Conservation (phyloP, 2,113 vertebrate genomes). For the Rynchops niger region DNA sequence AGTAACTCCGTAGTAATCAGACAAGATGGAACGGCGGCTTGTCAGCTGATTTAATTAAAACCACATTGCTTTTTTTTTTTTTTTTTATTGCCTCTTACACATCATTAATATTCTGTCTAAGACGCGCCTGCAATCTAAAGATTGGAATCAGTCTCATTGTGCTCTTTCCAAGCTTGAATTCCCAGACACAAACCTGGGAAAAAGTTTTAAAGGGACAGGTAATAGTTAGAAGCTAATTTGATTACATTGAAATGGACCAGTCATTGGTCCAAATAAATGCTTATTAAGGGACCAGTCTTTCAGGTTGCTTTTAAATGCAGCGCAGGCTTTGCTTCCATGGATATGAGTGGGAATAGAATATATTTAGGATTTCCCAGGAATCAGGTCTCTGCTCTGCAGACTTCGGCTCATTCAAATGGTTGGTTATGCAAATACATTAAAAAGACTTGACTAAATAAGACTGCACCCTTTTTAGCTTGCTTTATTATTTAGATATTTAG, state of each 20-base stretch:
- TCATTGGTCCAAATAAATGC: conserved; percentile 47
- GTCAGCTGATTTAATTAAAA: conserved; percentile 69
- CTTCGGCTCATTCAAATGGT: conserved; percentile 30
- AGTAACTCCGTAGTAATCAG: conserved; percentile 52
- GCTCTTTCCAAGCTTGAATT: conserved; percentile 62
- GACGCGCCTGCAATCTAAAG: conserved; percentile 52
- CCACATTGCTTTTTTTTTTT: conserved; percentile 10
- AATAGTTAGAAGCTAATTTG: conserved; percentile 54
- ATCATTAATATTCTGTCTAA: conserved; percentile 61
- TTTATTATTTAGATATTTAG: conserved; percentile 45
- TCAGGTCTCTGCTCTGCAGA: conserved; percentile 26
- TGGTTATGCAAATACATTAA: conserved; percentile 52
- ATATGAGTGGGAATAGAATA: conserved; percentile 47
- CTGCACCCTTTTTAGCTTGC: conserved; percentile 3
- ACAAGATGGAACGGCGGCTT: conserved; percentile 39
- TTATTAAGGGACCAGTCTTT: conserved; percentile 55
- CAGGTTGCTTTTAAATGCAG: conserved; percentile 44
- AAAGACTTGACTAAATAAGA: conserved; percentile 23
- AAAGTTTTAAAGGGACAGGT: conserved; percentile 64
- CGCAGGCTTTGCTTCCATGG: conserved; percentile 5
- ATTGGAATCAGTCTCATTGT: conserved; percentile 62
- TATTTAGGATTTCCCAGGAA: conserved; percentile 60
- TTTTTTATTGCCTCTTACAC: conserved; percentile 58
- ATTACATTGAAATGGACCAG: conserved; percentile 50
- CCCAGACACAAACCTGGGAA: conserved; percentile 64